Evolutionary conservation across 2,797 vertebrate genomes (phyloP).

Genomic region (Malacoctenus gilli): DNA sequence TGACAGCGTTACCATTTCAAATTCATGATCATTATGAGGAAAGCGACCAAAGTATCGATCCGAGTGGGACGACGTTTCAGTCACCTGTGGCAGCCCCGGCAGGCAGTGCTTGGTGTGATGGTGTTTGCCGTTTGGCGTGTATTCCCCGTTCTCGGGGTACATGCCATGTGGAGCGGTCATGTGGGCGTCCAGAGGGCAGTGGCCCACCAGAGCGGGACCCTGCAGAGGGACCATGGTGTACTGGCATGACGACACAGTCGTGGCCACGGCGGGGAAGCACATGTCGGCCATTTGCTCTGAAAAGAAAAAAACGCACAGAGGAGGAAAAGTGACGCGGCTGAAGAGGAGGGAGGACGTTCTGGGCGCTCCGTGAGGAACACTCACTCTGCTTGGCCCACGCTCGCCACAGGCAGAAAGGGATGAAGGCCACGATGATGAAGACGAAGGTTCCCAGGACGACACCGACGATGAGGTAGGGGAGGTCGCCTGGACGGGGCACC

Average conservation of each 20-base stretch:
- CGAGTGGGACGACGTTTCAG: neutral
- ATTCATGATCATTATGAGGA: too few species aligned
- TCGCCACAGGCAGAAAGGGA: conserved; percentile 96
- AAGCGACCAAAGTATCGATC: too few species aligned
- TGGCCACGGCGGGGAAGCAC: conserved; percentile 86
- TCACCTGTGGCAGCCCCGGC: conserved; percentile 85
- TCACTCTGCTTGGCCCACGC: conserved; percentile 98
- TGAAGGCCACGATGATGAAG: conserved; percentile 95
- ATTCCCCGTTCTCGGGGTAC: conserved; percentile 74
- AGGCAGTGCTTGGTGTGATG: conserved; percentile 78
- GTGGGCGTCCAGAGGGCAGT: conserved; percentile 81
- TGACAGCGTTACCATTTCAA: neutral
- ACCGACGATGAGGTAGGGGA: conserved; percentile 94
- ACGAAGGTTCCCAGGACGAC: conserved; percentile 91
- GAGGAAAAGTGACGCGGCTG: conserved; percentile 20
- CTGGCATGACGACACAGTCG: conserved; percentile 90
- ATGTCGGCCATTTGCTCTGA: conserved; percentile 92
- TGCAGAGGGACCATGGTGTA: conserved; percentile 97
- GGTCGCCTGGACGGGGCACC: conserved; percentile 89
- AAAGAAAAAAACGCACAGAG: conserved; percentile 47
- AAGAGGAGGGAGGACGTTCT: neutral
- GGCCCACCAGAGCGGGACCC: conserved; percentile 84
- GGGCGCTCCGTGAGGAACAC: conserved; percentile 55
- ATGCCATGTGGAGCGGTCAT: conserved; percentile 70
- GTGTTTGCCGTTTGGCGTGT: conserved; percentile 78